These are phyloP conservation scores for Trinorchestia longiramus DNA, from an alignment of 1,140 invertebrate genomes.

Conservation along the genomic window DNA sequence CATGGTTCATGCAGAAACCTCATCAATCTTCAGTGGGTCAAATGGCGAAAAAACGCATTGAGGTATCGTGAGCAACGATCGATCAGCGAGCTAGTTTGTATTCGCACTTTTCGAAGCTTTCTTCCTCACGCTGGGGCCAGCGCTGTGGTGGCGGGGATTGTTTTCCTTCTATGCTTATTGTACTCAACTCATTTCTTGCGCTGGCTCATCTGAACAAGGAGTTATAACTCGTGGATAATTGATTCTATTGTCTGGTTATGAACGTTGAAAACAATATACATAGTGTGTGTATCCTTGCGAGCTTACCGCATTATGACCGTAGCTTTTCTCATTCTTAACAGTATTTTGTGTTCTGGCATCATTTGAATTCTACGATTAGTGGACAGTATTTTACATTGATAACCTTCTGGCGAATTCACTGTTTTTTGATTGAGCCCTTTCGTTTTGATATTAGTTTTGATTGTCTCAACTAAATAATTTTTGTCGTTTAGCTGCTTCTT, in stretches of 20 bases:
- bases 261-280: background rate
- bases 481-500: too few species aligned
- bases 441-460: too few species aligned
- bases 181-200: background rate
- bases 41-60: constrained; percentile 38
- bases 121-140: background rate
- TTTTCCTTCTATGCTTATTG: background rate
- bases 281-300: too few species aligned
- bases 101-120: background rate
- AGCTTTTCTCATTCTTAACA: background rate
- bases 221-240: background rate
- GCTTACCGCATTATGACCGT: too few species aligned
- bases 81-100: background rate
- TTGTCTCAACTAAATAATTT: too few species aligned
- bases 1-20: constrained; percentile 26
- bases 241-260: background rate
- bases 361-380: too few species aligned
- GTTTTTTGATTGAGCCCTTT: too few species aligned
- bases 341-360: background rate
- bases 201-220: background rate
- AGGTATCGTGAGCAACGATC: constrained; percentile 9
- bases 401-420: too few species aligned
- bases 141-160: background rate
- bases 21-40: constrained; percentile 51
- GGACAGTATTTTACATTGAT: too few species aligned